A percentile compares a stretch with the other conserved stretches of the same genome.
phyloP scores from a whole-genome alignment of 2,797 vertebrate genomes.

The Coccyzus lansbergi region DNA sequence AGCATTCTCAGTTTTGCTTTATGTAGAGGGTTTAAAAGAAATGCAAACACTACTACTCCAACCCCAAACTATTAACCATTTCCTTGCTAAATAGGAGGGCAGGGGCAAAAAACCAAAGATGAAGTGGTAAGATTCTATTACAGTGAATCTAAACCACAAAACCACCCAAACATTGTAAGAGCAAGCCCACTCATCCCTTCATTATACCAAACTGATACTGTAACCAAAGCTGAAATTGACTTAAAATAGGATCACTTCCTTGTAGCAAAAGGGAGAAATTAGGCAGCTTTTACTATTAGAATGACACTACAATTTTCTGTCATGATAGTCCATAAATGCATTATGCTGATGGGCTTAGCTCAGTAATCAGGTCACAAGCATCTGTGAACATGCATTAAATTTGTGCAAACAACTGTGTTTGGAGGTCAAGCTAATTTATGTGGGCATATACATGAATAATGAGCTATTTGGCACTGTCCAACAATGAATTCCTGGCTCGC shows the following conservation, averaged over 20 bases:
- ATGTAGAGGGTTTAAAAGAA: background rate
- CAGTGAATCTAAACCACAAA: background rate
- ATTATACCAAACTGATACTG: background rate
- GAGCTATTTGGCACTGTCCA: background rate
- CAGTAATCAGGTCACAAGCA: background rate
- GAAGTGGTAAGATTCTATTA: background rate
- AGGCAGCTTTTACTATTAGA: background rate
- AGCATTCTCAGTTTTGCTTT: background rate
- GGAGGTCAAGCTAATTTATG: background rate
- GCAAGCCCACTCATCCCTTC: background rate
- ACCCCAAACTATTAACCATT: background rate
- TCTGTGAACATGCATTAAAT: background rate
- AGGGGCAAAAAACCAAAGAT: background rate
- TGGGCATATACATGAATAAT: background rate
- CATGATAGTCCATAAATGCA: background rate
- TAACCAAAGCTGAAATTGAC: background rate
- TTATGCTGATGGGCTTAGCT: background rate
- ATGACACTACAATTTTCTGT: background rate
- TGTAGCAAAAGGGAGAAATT: background rate
- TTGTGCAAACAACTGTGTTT: conserved; percentile 2
- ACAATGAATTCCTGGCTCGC: background rate
- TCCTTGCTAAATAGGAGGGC: background rate
- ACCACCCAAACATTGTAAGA: background rate
- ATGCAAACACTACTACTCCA: background rate
- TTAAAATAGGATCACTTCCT: background rate